A percentile compares a stretch with the other conserved stretches of the same genome.
These are phyloP conservation scores for zebrafish (Danio rerio) DNA, from an alignment of 2,113 vertebrate genomes.

Conservation along the genomic window GRCz12tu NC_133180.1:20418001-20418500, in stretches of 20 bases:
- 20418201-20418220: too few relatives aligned
- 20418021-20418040: too few relatives aligned
- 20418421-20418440: slow-evolving; percentile 9
- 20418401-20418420: slow-evolving; percentile 9
- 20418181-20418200: too few relatives aligned
- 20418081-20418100: too few relatives aligned
- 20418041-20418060: too few relatives aligned
- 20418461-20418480: slow-evolving; percentile 5
- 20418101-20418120: too few relatives aligned
- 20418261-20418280: not conserved
- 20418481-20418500: not conserved
- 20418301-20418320: not conserved
- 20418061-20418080: too few relatives aligned
- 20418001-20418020: too few relatives aligned
- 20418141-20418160: too few relatives aligned
- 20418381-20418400: slow-evolving; percentile 27
- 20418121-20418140: too few relatives aligned
- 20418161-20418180: too few relatives aligned
- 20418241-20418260: not conserved
- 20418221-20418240: too few relatives aligned
- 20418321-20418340: slow-evolving; percentile 3
- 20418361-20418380: not conserved
- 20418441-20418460: slow-evolving; percentile 27
- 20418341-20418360: not conserved
- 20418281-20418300: not conserved